Evolutionary conservation across 64 coral and sea anemone genomes (phyloP), one percentile per base, ranked within the genome.

Genomic region (Stichodactyla mertensii): DNA sequence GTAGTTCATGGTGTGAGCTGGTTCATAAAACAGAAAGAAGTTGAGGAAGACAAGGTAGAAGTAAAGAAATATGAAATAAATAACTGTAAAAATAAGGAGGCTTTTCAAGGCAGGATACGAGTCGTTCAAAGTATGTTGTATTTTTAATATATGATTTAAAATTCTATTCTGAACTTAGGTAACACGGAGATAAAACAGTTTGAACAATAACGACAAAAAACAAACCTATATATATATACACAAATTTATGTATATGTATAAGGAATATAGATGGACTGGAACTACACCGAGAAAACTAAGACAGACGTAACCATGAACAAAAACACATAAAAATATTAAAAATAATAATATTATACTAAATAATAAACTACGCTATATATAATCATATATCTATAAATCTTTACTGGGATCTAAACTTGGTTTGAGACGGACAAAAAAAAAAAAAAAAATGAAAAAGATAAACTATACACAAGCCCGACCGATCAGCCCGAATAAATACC

Each of bases 131-230:
- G 69, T 74, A 74, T 74, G 24, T n/a, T 7, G 64, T 20, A 28
- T 74, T 74, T 74, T 74, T 74, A 74, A 74, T 74, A 74, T 74
- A 36, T 74, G 19, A 70, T 22, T 74, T 74, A 26, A 74, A 74
- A 36, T 74, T 74, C 24, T 74, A 27, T 74, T n/a, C 27, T 74
- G 7, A 74, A 74, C 69, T 45, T 1, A 45, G 36, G 27, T 4
- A 74, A 74, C 1, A 74, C 62, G 10, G 22, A 28, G 69, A 31
- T 74, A 74, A 74, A 74, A 74, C 69, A 74, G 4, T 28, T 74
- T 74, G 10, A 74, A 74, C 22, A 74, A 74, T 8, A 74, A 74
- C 23, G 69, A 11, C 22, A 74, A 12, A 74, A 31, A 74, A 20
- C n/a, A 69, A 70, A 20, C 6, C 5, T 23, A 4, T 74, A 27